Percentiles rank a stretch among this genome's conserved stretches.
phyloP scores from a whole-genome alignment of 2,888 invertebrate species.

The Acanthopleura granulata region DNA sequence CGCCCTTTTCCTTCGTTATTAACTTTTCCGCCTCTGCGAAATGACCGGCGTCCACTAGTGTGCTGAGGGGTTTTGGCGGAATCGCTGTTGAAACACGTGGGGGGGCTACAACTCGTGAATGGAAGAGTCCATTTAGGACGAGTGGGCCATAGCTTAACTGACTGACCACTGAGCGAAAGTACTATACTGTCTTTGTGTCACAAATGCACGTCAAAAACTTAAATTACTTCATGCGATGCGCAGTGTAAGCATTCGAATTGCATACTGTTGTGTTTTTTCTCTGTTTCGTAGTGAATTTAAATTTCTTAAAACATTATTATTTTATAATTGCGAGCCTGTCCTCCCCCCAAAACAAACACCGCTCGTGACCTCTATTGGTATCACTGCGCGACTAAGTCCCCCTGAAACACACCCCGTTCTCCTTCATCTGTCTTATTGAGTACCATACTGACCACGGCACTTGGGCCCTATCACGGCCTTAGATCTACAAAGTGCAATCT shows the following conservation, averaged over 20 bases:
- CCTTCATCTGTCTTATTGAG: slow-evolving; percentile 14
- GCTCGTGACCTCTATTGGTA: slow-evolving; percentile 19
- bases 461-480: slow-evolving; percentile 6
- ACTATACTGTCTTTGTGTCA: not conserved
- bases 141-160: not conserved
- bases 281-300: too few species aligned
- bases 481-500: slow-evolving; percentile 18
- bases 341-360: slow-evolving; percentile 2
- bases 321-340: slow-evolving; percentile 8
- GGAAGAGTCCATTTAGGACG: slow-evolving; percentile 4
- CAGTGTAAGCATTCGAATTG: too few species aligned
- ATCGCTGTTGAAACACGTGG: not conserved
- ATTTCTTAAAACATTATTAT: slow-evolving; percentile 15
- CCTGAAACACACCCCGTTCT: slow-evolving; percentile 18
- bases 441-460: slow-evolving; percentile 14
- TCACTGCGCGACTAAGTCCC: slow-evolving; percentile 19
- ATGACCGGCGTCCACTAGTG: too few species aligned
- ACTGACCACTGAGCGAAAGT: slow-evolving; percentile 6
- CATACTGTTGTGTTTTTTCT: too few species aligned
- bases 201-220: too few species aligned
- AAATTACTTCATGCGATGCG: too few species aligned
- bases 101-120: slow-evolving; percentile 16
- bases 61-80: slow-evolving; percentile 9
- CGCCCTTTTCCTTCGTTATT: too few species aligned
- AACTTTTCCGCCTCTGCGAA: too few species aligned